phyloP scores from a whole-genome alignment of 2,888 invertebrate genomes.

The Drosophila nr. perissopoda region DNA sequence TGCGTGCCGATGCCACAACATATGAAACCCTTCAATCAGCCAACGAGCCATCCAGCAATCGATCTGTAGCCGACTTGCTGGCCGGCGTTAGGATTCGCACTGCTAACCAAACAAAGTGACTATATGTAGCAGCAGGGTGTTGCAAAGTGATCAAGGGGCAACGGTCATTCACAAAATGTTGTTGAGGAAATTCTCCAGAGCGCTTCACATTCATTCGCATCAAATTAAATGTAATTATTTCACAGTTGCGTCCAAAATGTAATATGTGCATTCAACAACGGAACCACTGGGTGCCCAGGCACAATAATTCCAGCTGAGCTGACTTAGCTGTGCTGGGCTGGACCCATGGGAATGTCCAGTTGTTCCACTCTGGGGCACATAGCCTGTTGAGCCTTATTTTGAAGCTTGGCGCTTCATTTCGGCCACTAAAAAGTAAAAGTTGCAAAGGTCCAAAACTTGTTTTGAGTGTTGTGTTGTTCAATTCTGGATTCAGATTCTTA shows the following conservation, averaged over 20 bases:
- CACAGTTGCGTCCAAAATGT: constrained; percentile 48
- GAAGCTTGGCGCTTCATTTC: constrained; percentile 41
- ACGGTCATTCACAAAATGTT: constrained; percentile 42
- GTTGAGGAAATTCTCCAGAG: constrained; percentile 48
- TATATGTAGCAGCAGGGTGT: not conserved
- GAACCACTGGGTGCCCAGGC: constrained; percentile 16
- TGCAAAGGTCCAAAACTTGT: constrained; percentile 48
- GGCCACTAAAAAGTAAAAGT: constrained; percentile 62
- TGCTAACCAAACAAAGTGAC: constrained; percentile 70
- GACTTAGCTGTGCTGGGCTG: constrained; percentile 1
- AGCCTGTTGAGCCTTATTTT: constrained; percentile 24
- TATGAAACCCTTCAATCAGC: constrained; percentile 70
- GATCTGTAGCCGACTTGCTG: constrained; percentile 26
- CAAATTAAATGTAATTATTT: constrained; percentile 78
- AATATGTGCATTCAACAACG: constrained; percentile 51
- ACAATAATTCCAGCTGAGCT: constrained; percentile 20
- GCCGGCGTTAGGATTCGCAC: constrained; percentile 78
- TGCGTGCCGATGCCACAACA: constrained; percentile 74
- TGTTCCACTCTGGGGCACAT: constrained; percentile 21
- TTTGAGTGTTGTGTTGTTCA: constrained; percentile 15
- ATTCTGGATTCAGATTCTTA: constrained; percentile 14
- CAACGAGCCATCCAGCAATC: constrained; percentile 15
- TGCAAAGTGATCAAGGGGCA: not conserved
- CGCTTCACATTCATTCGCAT: constrained; percentile 64
- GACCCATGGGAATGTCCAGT: constrained; percentile 19